Conservation (phyloP, 2,113 vertebrate species). For the Lagenorhynchus albirostris region DNA sequence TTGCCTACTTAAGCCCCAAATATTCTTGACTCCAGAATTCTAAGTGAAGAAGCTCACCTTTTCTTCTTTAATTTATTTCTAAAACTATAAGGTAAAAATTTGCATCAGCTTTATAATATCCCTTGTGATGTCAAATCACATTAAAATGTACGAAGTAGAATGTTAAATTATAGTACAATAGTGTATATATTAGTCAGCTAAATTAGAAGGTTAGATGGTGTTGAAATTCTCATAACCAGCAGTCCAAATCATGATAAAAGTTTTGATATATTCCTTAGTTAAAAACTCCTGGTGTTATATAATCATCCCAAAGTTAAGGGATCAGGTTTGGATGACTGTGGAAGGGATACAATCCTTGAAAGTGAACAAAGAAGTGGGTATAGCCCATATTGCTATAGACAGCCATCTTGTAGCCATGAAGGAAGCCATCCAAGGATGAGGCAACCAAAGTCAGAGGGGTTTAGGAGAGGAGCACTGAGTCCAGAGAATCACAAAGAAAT, state of each 20-base stretch:
- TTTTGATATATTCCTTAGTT: slow-evolving; percentile 27
- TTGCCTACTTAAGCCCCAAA: slow-evolving; percentile 37
- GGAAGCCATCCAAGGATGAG: background rate
- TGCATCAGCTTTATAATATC: background rate
- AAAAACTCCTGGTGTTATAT: background rate
- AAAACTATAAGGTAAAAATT: background rate
- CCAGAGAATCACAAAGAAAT: background rate
- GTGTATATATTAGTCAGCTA: background rate
- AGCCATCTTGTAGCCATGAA: background rate
- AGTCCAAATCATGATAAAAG: background rate
- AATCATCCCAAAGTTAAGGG: background rate
- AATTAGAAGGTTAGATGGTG: background rate
- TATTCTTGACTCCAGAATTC: background rate
- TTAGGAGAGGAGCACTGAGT: background rate
- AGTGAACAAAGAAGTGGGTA: background rate
- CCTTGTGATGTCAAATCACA: background rate
- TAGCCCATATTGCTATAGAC: background rate
- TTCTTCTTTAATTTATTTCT: background rate
- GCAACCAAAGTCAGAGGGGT: background rate
- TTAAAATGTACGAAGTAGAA: background rate
- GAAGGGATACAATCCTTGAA: too few species aligned
- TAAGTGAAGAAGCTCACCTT: background rate
- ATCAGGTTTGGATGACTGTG: background rate
- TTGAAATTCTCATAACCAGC: background rate
- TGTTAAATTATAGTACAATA: background rate